phyloP scores from a whole-genome alignment of 2,888 invertebrate species.

The Bombylius major region DNA sequence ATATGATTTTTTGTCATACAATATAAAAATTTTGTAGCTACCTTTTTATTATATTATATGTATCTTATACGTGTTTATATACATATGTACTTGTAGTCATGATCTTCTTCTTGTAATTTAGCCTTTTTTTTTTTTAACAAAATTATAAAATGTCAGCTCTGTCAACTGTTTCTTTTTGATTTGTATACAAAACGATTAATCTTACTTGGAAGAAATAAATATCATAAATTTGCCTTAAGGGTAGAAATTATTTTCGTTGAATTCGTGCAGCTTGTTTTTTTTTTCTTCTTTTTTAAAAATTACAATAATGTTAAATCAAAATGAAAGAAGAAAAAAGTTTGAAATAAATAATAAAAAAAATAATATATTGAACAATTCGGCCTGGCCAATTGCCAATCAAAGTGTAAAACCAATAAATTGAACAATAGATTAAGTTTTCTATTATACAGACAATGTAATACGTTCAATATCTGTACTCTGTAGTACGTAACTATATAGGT shows the following conservation, averaged over 20 bases:
- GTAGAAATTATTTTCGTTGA: not conserved
- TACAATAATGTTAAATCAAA: too few species aligned
- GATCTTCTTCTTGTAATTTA: too few species aligned
- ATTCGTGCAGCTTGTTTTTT: not conserved
- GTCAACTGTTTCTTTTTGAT: not conserved
- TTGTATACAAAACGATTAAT: not conserved
- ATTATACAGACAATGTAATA: not conserved
- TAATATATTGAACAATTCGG: not conserved
- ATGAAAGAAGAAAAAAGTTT: not conserved
- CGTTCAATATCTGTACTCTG: too few species aligned
- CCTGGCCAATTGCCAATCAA: not conserved
- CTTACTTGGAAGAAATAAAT: not conserved
- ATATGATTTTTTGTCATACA: not conserved
- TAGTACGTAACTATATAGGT: too few species aligned
- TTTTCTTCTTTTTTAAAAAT: too few species aligned
- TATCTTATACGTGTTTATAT: too few species aligned
- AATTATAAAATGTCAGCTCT: not conserved
- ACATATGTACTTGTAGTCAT: too few species aligned
- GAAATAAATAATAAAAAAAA: not conserved
- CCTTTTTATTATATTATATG: too few species aligned
- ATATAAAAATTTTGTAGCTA: not conserved
- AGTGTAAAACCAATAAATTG: not conserved
- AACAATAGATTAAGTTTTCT: not conserved
- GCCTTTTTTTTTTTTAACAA: not conserved
- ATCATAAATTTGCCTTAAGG: not conserved